Percentiles rank a stretch among this genome's conserved stretches.
Evolutionary conservation across 2,888 invertebrate genomes (phyloP).

Genomic region (Panorpa germanica): DNA sequence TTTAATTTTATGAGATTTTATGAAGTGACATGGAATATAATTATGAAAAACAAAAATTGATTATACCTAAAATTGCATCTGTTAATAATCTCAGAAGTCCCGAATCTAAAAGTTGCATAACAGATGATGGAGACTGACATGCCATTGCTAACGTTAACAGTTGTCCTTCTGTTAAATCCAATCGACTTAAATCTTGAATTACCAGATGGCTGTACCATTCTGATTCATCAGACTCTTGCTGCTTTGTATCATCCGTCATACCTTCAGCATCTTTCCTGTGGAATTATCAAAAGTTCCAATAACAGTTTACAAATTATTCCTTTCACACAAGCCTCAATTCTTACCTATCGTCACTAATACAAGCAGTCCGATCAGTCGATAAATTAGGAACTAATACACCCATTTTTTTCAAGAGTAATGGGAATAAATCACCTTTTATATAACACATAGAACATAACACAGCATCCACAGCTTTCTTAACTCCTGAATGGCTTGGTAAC

Average conservation of each 20-base stretch:
- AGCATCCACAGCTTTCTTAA: slow-evolving; percentile 73
- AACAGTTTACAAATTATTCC: slow-evolving; percentile 9
- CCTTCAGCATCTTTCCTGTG: slow-evolving; percentile 22
- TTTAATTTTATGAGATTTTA: not conserved
- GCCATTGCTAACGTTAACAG: slow-evolving; percentile 60
- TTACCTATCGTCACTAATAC: slow-evolving; percentile 35
- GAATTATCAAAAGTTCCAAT: slow-evolving; percentile 7
- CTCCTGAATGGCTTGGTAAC: slow-evolving; percentile 46
- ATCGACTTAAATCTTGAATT: slow-evolving; percentile 31
- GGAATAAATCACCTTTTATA: slow-evolving; percentile 61
- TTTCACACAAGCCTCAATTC: not conserved
- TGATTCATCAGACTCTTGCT: slow-evolving; percentile 24
- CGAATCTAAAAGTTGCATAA: slow-evolving; percentile 57
- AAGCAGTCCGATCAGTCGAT: slow-evolving; percentile 28
- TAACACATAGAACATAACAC: slow-evolving; percentile 74
- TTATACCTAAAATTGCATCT: slow-evolving; percentile 38
- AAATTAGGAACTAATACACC: slow-evolving; percentile 36
- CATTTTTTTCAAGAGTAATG: slow-evolving; percentile 50
- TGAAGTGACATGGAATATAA: slow-evolving; percentile 17
- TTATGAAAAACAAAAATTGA: no score
- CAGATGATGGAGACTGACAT: slow-evolving; percentile 61
- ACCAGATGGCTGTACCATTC: slow-evolving; percentile 38
- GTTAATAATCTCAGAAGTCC: slow-evolving; percentile 46
- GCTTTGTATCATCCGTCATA: slow-evolving; percentile 51
- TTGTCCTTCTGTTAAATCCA: slow-evolving; percentile 39